Percentiles rank a stretch among this genome's conserved stretches.
Conservation (phyloP, 2,888 invertebrate species). For the Apodemia zela region DNA sequence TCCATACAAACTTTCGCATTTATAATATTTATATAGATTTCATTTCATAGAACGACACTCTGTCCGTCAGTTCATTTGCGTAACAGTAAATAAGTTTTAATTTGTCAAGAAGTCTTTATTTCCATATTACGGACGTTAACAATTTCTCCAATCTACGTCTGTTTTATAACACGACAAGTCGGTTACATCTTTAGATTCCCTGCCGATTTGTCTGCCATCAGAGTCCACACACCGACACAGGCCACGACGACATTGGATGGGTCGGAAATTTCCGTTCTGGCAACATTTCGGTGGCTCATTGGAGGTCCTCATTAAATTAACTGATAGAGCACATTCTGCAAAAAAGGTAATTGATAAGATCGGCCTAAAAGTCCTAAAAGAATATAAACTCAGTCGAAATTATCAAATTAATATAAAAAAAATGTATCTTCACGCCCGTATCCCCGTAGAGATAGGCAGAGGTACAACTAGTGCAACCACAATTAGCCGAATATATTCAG, state of each 20-base stretch:
- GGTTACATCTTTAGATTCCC: constrained; percentile 52
- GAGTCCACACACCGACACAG: constrained; percentile 82
- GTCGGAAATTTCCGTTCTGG: constrained; percentile 82
- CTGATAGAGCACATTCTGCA: constrained; percentile 84
- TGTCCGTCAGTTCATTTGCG: constrained; percentile 47
- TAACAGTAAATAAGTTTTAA: constrained; percentile 25
- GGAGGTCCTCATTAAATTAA: constrained; percentile 58
- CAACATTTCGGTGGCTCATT: constrained; percentile 79
- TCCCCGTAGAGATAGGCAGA: too few species aligned
- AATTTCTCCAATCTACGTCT: constrained; percentile 57
- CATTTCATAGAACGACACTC: too few species aligned
- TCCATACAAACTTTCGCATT: too few species aligned
- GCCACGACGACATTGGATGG: constrained; percentile 81
- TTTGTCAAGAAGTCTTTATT: constrained; percentile 52
- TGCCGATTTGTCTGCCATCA: constrained; percentile 77
- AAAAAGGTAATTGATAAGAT: too few species aligned
- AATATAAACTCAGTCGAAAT: too few species aligned
- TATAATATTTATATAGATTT: too few species aligned
- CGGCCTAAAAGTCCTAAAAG: too few species aligned
- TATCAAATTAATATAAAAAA: too few species aligned
- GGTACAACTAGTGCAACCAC: too few species aligned
- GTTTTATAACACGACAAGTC: constrained; percentile 43
- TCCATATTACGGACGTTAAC: constrained; percentile 37
- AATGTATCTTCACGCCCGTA: too few species aligned
- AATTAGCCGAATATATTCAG: too few species aligned